Evolutionary conservation across 2,113 vertebrate genomes (phyloP), one percentile per base, ranked within the genome.

Genomic region (Gnathonemus echidnorhynchus): DNA sequence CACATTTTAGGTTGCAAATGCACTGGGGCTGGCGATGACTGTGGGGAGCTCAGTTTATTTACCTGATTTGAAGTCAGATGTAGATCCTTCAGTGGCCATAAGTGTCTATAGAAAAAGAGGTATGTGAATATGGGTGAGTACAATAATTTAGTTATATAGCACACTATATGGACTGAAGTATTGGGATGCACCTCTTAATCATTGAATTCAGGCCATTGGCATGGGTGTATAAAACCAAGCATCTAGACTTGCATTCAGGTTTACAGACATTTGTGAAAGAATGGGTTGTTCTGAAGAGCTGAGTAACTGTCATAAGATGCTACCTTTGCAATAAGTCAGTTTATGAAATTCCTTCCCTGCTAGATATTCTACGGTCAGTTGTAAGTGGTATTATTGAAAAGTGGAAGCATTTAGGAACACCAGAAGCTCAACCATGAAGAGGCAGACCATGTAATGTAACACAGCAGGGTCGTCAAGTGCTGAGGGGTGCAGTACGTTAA

Each of bases 81-180:
- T 53, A 87, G 86, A 53, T 87, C 86, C 39, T 87, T 87, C 86
- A 87, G n/a, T 53, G 86, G 86, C 86, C 86, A 87, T 35, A 87
- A 56, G 17, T 87, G 86, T 53, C 86, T 87, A 19, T 53, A 39
- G n/a, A 8, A 53, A 53, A 87, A 87, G 13, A 50, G 50, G 35
- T 19, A 56, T 50, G 11, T 80, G 15, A 19, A 80, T 80, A 80
- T 80, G 74, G 74, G 15, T 39, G 35, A 80, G 74, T n/a, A 17
- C 35, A 42, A 19, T 86, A 49, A 21, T 86, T 56, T 56, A 56
- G 19, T 5, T 56, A 21, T 56, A 56, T 24, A 56, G 56, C 53
- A 58, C 2, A 62, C 56, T 62, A 58, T 56, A 58, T n/a, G 56
- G 56, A 58, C 21, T 24, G 1, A 58, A 58, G 56, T 58, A n/a